These are phyloP conservation scores for Polydrusus cervinus DNA, from an alignment of 2,888 invertebrate genomes.

Conservation along the genomic window DNA sequence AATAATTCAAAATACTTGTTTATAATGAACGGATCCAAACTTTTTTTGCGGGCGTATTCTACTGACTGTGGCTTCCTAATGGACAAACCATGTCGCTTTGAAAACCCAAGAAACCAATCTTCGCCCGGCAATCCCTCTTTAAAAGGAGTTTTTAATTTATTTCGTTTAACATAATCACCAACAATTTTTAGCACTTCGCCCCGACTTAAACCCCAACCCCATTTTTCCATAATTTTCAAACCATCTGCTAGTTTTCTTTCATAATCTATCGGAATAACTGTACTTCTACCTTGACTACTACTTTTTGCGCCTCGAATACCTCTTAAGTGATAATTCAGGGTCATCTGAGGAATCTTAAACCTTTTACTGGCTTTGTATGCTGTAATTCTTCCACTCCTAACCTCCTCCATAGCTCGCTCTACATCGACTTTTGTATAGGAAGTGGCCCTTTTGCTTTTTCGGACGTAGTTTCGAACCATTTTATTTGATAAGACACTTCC, in stretches of 20 bases:
- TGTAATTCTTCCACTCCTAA: too few species aligned
- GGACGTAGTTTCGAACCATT: too few species aligned
- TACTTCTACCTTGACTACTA: slow-evolving; percentile 15
- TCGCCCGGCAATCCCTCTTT: not conserved
- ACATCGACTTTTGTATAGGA: too few species aligned
- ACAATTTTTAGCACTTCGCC: slow-evolving; percentile 19
- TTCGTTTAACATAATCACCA: slow-evolving; percentile 10
- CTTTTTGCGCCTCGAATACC: slow-evolving; percentile 27
- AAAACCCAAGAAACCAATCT: slow-evolving; percentile 32
- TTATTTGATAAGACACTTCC: too few species aligned
- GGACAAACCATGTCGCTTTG: slow-evolving; percentile 53
- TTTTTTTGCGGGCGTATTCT: too few species aligned
- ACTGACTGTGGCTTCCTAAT: slow-evolving; percentile 58
- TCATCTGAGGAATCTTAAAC: slow-evolving; percentile 24
- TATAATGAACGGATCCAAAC: too few species aligned
- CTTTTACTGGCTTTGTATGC: slow-evolving; percentile 28
- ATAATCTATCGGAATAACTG: too few species aligned
- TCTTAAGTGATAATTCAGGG: slow-evolving; percentile 24
- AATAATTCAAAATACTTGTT: too few species aligned
- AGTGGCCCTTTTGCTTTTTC: too few species aligned
- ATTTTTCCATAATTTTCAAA: not conserved
- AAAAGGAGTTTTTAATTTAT: slow-evolving; percentile 23
- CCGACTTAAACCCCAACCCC: not conserved
- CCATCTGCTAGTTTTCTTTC: not conserved
- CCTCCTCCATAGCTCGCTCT: too few species aligned